Base-by-base conservation (phyloP, 2,888 invertebrate species). In the Metopia argyrocephala region DNA sequence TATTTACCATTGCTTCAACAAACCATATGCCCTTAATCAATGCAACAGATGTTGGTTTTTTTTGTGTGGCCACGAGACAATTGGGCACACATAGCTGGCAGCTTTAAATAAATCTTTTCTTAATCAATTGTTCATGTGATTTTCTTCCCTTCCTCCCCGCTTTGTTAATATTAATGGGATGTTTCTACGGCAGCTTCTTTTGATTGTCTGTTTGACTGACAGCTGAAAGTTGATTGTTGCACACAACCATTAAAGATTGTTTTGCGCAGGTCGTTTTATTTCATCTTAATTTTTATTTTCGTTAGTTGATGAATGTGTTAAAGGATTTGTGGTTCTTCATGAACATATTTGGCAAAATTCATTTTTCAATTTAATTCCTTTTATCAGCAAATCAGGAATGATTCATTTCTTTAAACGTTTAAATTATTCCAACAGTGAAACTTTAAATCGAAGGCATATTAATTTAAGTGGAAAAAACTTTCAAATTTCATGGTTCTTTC, bases 61-160 rank as follows among this genome's bases (percentile, higher is more conserved):
- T 27, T 0, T 23, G 48, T 76, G 46, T 62, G 28, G 61, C 68
- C 61, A 28, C 23, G 54, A 62, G 45, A 27, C 54, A 76, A 68
- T 68, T 46, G 61, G 54, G 23, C 2, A 62, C 46, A 66, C 61
- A 54, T 54, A 48, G 18, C 46, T 62, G 61, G 3, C 75, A 76
- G 61, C 68, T 76, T 76, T 62, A 68, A 76, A 68, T 68, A 76
- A 54, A 62, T 61, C 68, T 31, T 28, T 62, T 54, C 54, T 48
- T 54, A 54, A 54, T 61, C 21, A 52, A 54, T 68, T 52, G n/a
- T 76, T 68, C 45, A 45, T 54, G 68, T 7, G 9, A 3, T 61
- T 48, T 50, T 48, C 31, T 57, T 20, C 38, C 25, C 18, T 65
- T 15, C 4, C 21, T 18, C 18, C 5, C n/a, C 12, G n/a, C n/a